phyloP scores from a whole-genome alignment of 2,113 vertebrate genomes.

The Prunella fulvescens region DNA sequence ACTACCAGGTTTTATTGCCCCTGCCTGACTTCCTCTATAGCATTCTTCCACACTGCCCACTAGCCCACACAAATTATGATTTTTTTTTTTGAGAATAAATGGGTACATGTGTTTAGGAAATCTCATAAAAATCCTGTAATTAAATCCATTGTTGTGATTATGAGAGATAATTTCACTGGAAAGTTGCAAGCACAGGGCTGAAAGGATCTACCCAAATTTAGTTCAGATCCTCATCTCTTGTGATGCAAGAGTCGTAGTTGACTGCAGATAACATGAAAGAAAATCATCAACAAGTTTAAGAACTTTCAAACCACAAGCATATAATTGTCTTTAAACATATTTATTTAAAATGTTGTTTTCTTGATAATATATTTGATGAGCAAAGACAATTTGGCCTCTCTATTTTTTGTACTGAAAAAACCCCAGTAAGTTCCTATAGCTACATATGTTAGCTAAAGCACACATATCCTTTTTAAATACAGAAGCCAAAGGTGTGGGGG shows the following conservation, averaged over 20 bases:
- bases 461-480: background rate
- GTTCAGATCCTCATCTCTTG: background rate
- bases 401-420: background rate
- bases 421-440: background rate
- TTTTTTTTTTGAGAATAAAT: background rate
- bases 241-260: background rate
- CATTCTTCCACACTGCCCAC: background rate
- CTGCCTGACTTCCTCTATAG: background rate
- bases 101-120: background rate
- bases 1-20: background rate
- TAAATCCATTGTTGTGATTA: background rate
- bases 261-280: background rate
- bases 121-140: background rate
- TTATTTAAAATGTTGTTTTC: background rate
- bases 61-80: background rate
- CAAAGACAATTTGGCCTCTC: background rate
- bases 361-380: background rate
- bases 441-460: background rate
- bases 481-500: background rate
- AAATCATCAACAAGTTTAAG: background rate
- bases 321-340: background rate
- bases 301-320: background rate
- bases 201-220: background rate
- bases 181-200: background rate
- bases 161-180: background rate